phyloP scores from a whole-genome alignment of 2,888 invertebrate species.

The Elmis aenea region DNA sequence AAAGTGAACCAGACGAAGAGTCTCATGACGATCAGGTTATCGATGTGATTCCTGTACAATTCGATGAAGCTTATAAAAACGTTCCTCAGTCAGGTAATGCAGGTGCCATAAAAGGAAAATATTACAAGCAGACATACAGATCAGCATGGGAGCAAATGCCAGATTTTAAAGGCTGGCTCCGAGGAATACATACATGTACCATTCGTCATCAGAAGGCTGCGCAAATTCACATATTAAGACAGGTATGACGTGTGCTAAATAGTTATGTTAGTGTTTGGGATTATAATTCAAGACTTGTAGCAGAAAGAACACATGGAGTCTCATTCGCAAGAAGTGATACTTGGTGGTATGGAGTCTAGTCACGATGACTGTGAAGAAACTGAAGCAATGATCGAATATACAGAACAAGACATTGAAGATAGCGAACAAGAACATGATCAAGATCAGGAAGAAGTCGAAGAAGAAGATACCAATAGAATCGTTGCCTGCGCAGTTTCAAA shows the following conservation, averaged over 20 bases:
- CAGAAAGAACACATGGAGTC: slow-evolving; percentile 8
- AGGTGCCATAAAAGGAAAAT: slow-evolving; percentile 38
- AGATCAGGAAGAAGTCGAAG: slow-evolving; percentile 33
- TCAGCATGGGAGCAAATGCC: slow-evolving; percentile 56
- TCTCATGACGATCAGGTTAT: slow-evolving; percentile 22
- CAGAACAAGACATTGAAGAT: slow-evolving; percentile 22
- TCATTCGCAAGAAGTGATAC: background rate
- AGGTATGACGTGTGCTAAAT: no score
- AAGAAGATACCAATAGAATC: slow-evolving; percentile 26
- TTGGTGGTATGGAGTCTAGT: background rate
- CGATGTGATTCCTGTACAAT: slow-evolving; percentile 32
- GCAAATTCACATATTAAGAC: slow-evolving; percentile 36
- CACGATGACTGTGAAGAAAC: slow-evolving; percentile 19
- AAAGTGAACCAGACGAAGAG: slow-evolving; percentile 25
- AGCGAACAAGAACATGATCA: slow-evolving; percentile 26
- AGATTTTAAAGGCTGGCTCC: slow-evolving; percentile 58
- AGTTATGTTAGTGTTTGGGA: no score
- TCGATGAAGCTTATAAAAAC: slow-evolving; percentile 29
- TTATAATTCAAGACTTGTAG: no score
- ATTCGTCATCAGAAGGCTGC: slow-evolving; percentile 54
- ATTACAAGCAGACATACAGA: slow-evolving; percentile 55
- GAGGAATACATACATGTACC: slow-evolving; percentile 55
- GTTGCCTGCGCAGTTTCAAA: slow-evolving; percentile 28
- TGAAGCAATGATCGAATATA: slow-evolving; percentile 21
- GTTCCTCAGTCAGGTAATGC: slow-evolving; percentile 25